Percentiles rank a stretch among this genome's conserved stretches.
Evolutionary conservation across 2,888 invertebrate genomes (phyloP).

Genomic region (Schizaphis graminum): DNA sequence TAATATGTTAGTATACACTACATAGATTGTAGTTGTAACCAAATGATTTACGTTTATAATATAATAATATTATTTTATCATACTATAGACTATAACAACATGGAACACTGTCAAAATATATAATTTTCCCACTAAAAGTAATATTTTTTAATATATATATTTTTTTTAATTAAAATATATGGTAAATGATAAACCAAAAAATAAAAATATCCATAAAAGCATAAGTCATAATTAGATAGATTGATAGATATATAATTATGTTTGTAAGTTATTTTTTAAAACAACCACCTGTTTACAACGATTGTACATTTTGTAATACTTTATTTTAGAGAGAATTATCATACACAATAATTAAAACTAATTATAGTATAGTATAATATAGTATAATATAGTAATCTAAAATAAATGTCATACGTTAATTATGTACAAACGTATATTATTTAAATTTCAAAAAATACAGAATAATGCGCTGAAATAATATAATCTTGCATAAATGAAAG

Average conservation of each 20-base stretch:
- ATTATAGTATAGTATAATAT: not conserved
- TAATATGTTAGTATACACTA: too few species aligned
- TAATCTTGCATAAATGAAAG: not conserved
- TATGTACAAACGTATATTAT: not conserved
- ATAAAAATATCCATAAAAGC: too few species aligned
- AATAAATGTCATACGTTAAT: not conserved
- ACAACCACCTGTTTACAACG: not conserved
- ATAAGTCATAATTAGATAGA: not conserved
- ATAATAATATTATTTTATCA: too few species aligned
- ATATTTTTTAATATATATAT: too few species aligned
- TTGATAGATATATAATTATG: not conserved
- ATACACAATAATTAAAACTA: not conserved
- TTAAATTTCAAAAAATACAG: not conserved
- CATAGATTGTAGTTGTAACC: too few species aligned
- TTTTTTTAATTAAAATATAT: too few species aligned
- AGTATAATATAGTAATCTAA: not conserved
- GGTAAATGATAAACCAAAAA: too few species aligned
- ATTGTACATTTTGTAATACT: not conserved
- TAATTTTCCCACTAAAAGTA: too few species aligned
- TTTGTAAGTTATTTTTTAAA: not conserved
- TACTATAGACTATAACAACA: too few species aligned
- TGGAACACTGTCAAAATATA: too few species aligned
- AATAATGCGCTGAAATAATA: too few species aligned
- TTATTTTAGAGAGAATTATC: not conserved
- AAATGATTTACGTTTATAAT: too few species aligned